These are phyloP conservation scores for Sarcophaga bullata DNA, from an alignment of 1,140 invertebrate genomes.

Conservation along the genomic window DNA sequence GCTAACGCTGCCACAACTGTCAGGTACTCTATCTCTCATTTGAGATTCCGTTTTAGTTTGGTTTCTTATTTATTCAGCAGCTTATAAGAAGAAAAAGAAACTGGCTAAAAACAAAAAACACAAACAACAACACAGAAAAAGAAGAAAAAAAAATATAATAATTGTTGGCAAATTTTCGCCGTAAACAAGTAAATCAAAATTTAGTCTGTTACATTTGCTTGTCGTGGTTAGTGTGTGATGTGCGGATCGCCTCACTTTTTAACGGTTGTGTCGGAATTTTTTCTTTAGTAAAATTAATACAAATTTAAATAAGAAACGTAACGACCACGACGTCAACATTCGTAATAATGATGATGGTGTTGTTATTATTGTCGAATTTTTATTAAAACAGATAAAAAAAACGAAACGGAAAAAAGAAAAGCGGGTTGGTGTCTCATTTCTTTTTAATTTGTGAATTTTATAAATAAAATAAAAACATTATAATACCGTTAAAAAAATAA, in stretches of 20 bases:
- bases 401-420: conserved; percentile 2
- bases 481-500: background rate
- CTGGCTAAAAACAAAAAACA: background rate
- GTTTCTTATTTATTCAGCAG: conserved; percentile 2
- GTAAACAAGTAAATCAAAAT: conserved; percentile 7
- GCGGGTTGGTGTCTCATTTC: background rate
- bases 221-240: background rate
- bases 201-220: conserved; percentile 35
- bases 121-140: background rate
- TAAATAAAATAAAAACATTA: background rate
- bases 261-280: background rate
- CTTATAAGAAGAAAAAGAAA: background rate
- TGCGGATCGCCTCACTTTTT: too few species aligned
- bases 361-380: conserved; percentile 13
- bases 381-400: conserved; percentile 8
- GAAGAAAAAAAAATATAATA: background rate
- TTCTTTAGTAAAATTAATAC: too few species aligned
- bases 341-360: background rate
- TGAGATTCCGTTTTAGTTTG: too few species aligned
- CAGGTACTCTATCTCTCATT: too few species aligned
- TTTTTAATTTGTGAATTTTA: background rate
- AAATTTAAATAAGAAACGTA: too few species aligned
- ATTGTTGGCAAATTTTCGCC: conserved; percentile 20
- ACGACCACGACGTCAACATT: too few species aligned
- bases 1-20: too few species aligned